Evolutionary conservation across 2,113 vertebrate species (phyloP).

Genomic region (Sylvietta virens): DNA sequence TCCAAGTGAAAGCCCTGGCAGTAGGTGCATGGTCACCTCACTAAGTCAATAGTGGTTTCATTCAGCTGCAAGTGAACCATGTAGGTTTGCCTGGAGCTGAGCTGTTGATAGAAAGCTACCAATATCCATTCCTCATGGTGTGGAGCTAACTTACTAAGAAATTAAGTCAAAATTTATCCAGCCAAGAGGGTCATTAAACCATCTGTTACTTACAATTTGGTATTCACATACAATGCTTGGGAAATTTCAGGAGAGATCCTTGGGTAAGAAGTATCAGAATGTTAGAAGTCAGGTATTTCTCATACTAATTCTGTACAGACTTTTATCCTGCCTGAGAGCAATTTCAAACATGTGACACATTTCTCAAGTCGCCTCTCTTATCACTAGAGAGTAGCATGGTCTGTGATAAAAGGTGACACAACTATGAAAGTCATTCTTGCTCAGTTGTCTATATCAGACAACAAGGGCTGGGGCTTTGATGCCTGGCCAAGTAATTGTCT

Average conservation of each 20-base stretch:
- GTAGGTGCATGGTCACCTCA: not conserved
- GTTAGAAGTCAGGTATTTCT: not conserved
- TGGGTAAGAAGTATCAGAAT: not conserved
- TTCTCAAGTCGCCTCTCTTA: conserved; percentile 45
- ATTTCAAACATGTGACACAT: conserved; percentile 24
- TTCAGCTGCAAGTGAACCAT: not conserved
- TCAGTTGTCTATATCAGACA: conserved; percentile 6
- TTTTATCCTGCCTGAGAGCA: not conserved
- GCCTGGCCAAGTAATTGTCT: conserved; percentile 34
- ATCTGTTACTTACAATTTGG: not conserved
- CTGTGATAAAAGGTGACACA: conserved; percentile 43
- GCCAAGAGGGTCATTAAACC: not conserved
- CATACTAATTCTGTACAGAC: not conserved
- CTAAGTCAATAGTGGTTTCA: not conserved
- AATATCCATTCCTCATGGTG: not conserved
- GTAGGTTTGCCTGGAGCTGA: not conserved
- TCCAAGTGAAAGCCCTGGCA: not conserved
- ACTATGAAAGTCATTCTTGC: conserved; percentile 53
- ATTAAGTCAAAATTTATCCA: not conserved
- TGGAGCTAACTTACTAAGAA: not conserved
- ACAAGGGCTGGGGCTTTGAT: conserved; percentile 27
- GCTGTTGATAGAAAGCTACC: not conserved
- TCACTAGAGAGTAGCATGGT: not conserved
- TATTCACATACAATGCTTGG: not conserved
- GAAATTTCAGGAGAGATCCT: not conserved